Evolutionary conservation across 2,113 vertebrate genomes (phyloP).

Genomic region (Seriola aureovittata): DNA sequence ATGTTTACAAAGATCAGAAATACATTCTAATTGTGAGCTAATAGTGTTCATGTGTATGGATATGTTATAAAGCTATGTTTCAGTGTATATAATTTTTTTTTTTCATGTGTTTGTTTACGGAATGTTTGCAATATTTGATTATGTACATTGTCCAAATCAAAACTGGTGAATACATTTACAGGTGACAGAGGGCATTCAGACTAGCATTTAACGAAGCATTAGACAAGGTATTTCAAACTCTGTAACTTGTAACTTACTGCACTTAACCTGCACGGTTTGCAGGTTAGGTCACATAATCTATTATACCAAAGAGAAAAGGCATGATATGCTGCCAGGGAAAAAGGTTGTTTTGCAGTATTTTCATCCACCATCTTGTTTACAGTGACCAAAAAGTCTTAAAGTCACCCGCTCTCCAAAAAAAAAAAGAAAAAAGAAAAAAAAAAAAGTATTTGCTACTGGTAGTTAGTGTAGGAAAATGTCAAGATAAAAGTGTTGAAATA

Average conservation of each 20-base stretch:
- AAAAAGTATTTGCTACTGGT: constrained; percentile 11
- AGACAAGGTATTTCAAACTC: constrained; percentile 16
- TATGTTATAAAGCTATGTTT: constrained; percentile 64
- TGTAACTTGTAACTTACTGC: constrained; percentile 24
- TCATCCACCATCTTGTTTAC: constrained; percentile 38
- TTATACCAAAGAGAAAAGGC: constrained; percentile 62
- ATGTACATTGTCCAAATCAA: constrained; percentile 63
- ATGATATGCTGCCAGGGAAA: constrained; percentile 21
- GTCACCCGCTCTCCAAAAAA: background rate
- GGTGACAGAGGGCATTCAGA: constrained; percentile 48
- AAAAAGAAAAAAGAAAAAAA: background rate
- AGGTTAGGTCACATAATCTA: constrained; percentile 23
- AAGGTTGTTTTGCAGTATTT: constrained; percentile 8
- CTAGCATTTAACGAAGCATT: constrained; percentile 41
- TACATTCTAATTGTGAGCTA: constrained; percentile 77
- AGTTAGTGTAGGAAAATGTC: constrained; percentile 1
- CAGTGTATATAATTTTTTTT: constrained; percentile 36
- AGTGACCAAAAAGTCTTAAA: constrained; percentile 43
- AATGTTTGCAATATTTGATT: constrained; percentile 63
- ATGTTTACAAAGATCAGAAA: constrained; percentile 84
- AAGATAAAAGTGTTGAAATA: background rate
- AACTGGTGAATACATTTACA: constrained; percentile 54
- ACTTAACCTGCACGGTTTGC: constrained; percentile 26
- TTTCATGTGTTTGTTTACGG: constrained; percentile 52
- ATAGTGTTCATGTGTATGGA: constrained; percentile 60